phyloP scores from a whole-genome alignment of 2,888 invertebrate genomes.

The Cheilosia pagana region DNA sequence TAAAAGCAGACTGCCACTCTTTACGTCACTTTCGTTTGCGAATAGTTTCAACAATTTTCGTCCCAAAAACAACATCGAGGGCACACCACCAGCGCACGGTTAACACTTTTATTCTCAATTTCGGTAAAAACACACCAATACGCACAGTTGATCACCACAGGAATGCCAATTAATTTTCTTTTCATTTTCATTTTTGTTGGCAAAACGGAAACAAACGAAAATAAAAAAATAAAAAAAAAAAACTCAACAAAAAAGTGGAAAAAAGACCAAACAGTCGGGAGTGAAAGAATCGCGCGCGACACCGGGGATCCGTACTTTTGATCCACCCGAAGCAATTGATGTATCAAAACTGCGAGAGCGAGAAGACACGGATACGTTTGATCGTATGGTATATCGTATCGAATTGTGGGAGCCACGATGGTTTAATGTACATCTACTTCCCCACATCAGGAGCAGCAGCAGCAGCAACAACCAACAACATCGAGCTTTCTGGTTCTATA shows the following conservation, averaged over 20 bases:
- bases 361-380: conserved; percentile 31
- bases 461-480: conserved; percentile 13
- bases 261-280: conserved; percentile 68
- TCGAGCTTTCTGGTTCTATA: conserved; percentile 52
- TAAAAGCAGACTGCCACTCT: not conserved
- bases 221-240: conserved; percentile 13
- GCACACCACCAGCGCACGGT: conserved; percentile 24
- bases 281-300: conserved; percentile 69
- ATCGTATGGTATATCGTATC: conserved; percentile 60
- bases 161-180: conserved; percentile 13
- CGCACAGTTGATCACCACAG: conserved; percentile 31
- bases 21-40: not conserved
- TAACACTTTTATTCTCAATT: conserved; percentile 14
- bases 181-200: not conserved
- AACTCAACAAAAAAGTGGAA: conserved; percentile 27
- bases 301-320: conserved; percentile 65
- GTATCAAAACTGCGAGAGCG: conserved; percentile 74
- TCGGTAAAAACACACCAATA: not conserved
- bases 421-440: not conserved
- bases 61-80: not conserved
- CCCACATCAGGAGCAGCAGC: conserved; percentile 21
- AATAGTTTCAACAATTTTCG: not conserved
- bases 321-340: conserved; percentile 72
- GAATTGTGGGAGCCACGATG: conserved; percentile 1
- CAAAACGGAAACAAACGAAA: conserved; percentile 23